A percentile compares a stretch with the other conserved stretches of the same genome.
These are phyloP conservation scores for Scylla paramamosain DNA, from an alignment of 1,140 invertebrate species.

Conservation along the genomic window DNA sequence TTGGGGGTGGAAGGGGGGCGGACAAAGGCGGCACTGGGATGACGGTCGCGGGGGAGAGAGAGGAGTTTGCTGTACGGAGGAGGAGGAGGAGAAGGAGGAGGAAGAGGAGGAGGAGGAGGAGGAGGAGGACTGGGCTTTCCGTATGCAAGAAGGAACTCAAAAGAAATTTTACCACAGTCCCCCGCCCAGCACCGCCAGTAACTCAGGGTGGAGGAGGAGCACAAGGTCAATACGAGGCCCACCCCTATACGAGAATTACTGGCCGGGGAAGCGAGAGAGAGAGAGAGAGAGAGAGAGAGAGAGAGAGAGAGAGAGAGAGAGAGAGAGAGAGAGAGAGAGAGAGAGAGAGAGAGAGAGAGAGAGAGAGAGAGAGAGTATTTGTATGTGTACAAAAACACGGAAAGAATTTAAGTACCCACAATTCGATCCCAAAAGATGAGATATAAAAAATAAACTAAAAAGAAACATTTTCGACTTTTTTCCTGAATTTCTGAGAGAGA, in stretches of 20 bases:
- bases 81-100: constrained; percentile 35
- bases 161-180: constrained; percentile 60
- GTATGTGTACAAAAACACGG: background rate
- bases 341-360: background rate
- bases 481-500: background rate
- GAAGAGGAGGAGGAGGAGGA: constrained; percentile 22
- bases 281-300: background rate
- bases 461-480: background rate
- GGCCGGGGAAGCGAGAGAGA: too few relatives aligned
- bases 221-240: background rate
- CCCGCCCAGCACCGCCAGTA: constrained; percentile 26
- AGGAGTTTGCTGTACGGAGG: background rate
- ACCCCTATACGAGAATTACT: background rate
- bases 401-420: too few relatives aligned
- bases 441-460: background rate
- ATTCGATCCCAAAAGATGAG: background rate
- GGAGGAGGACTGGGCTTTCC: background rate
- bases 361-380: background rate
- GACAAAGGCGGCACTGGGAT: background rate
- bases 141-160: constrained; percentile 34
- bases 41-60: background rate
- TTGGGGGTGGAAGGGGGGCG: background rate
- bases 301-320: constrained; percentile 37
- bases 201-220: constrained; percentile 40
- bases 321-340: background rate